Percentiles rank a stretch among this genome's conserved stretches.
Conservation (phyloP, 2,888 invertebrate genomes). For the Bimastos eiseni region DNA sequence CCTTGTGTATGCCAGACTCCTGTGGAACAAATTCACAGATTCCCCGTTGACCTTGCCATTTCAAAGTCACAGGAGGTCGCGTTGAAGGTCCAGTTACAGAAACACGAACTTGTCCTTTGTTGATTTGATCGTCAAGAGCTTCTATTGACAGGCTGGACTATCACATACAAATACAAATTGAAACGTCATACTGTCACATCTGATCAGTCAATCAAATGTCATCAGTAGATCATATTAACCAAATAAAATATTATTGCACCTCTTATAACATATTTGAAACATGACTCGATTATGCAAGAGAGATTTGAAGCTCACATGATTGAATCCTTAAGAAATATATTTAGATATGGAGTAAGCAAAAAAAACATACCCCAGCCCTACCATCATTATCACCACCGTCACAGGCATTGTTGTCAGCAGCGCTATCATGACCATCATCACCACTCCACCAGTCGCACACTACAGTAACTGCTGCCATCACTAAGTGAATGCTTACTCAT, state of each 20-base stretch:
- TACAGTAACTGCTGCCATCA: too few species aligned
- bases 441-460: too few species aligned
- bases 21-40: conserved; percentile 83
- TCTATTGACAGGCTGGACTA: conserved; percentile 30
- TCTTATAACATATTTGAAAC: background rate
- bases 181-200: background rate
- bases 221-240: background rate
- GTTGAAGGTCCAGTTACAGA: conserved; percentile 78
- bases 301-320: background rate
- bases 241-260: too few species aligned
- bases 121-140: conserved; percentile 31
- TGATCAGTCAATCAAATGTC: conserved; percentile 2
- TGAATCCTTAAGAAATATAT: background rate
- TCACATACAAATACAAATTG: background rate
- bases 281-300: background rate
- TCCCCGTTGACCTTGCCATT: conserved; percentile 72
- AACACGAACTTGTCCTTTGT: conserved; percentile 69
- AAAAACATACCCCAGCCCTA: background rate
- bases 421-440: too few species aligned
- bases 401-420: background rate
- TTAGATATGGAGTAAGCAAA: background rate
- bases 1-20: conserved; percentile 90
- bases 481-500: too few species aligned
- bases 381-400: background rate
- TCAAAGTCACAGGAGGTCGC: conserved; percentile 65